A percentile compares a stretch with the other conserved stretches of the same genome.
phyloP scores from a whole-genome alignment of 1,140 invertebrate genomes.

The Acyrthosiphon pisum region DNA sequence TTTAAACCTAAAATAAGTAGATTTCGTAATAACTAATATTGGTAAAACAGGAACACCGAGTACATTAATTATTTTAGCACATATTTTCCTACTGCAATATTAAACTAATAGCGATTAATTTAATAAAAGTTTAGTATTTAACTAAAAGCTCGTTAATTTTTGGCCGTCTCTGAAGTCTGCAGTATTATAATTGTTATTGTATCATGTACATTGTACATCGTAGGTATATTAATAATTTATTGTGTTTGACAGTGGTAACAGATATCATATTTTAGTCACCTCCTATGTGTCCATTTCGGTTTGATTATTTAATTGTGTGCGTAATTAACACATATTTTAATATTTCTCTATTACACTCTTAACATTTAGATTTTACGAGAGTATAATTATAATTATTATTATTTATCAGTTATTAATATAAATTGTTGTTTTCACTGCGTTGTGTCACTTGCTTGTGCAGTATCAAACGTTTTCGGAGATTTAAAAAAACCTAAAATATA shows the following conservation, averaged over 20 bases:
- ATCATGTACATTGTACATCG: background rate
- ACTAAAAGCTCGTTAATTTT: background rate
- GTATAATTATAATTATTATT: background rate
- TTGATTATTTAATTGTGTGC: background rate
- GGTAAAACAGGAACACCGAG: background rate
- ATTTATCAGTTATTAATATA: background rate
- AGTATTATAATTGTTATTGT: background rate
- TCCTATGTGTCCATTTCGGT: background rate
- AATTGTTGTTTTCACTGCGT: background rate
- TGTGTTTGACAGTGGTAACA: background rate
- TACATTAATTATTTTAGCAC: background rate
- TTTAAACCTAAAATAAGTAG: too few species aligned
- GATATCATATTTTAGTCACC: background rate
- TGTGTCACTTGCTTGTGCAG: background rate
- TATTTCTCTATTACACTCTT: background rate
- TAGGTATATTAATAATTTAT: too few species aligned
- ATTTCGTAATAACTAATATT: too few species aligned
- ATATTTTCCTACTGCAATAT: background rate
- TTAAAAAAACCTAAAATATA: background rate
- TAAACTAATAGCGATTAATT: background rate
- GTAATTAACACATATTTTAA: background rate
- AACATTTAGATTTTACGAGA: background rate
- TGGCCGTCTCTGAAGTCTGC: background rate
- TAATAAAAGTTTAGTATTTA: background rate
- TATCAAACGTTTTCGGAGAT: background rate